Base-by-base conservation (phyloP, 1,140 invertebrate genomes). In the Diorhabda carinulata region DNA sequence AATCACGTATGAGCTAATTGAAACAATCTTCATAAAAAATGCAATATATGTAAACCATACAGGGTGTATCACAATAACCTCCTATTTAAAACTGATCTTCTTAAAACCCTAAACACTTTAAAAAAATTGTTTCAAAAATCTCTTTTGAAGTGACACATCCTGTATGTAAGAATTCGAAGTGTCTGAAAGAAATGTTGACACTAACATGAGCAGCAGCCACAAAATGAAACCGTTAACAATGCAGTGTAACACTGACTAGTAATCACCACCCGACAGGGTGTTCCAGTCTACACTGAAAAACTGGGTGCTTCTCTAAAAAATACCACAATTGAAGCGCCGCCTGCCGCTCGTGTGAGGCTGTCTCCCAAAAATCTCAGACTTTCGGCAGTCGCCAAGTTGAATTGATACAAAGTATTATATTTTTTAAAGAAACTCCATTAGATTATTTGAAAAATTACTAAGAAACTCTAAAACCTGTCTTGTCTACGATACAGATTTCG, bases 181-280 rank as follows among this genome's bases (percentile, higher is more conserved):
- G 6, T 60, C 10, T n/a, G 6, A 6, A 25, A 42, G 8, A 60
- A 25, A 25, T 60, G 58, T 60, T 60, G 52, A 56, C 9, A 61
- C 5, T 61, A 57, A 41, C 61, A 66, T 72, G 62, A 77, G 74
- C 74, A 75, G 72, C 69, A 70, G 63, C 41, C 71, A 71, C 52
- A 73, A 72, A 8, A 52, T 52, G 47, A 52, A 52, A 72, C 68
- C 68, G 64, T 76, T 73, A 76, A 75, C 71, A 76, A 75, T 76
- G 73, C 75, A 77, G 73, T 69, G 43, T 74, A 70, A 76, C 74
- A 78, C 76, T 77, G 75, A 79, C 78, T 78, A 78, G 76, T 75
- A 79, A 78, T 74, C 73, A 70, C 75, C 68, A 73, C 69, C 73
- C 42, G 2, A 25, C 60, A 56, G 66, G 45, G 59, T 43, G 42